phyloP scores from a whole-genome alignment of 2,113 vertebrate species.

The Nycticryphes semicollaris region DNA sequence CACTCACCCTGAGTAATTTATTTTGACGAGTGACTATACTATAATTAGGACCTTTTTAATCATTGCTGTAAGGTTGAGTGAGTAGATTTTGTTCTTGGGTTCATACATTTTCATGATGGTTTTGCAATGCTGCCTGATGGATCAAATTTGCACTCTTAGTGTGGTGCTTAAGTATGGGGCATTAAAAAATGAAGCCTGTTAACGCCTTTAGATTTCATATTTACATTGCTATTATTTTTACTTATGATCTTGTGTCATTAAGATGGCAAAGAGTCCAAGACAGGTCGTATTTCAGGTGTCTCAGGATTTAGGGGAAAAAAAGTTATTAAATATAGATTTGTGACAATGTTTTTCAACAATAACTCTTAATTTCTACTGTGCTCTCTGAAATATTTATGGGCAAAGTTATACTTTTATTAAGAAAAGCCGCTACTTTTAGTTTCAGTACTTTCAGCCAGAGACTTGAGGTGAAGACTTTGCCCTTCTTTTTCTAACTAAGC shows the following conservation, averaged over 20 bases:
- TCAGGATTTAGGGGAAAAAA: neutral
- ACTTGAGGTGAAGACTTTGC: neutral
- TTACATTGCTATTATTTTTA: neutral
- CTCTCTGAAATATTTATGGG: neutral
- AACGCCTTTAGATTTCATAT: neutral
- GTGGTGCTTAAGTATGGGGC: neutral
- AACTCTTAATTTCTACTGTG: neutral
- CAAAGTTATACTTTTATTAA: neutral
- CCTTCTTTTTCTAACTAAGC: neutral
- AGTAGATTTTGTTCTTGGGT: constrained; percentile 39
- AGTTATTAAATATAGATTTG: neutral
- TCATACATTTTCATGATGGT: constrained; percentile 51
- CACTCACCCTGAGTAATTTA: constrained; percentile 51
- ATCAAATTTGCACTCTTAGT: neutral
- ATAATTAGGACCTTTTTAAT: constrained; percentile 49
- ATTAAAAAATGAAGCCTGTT: neutral
- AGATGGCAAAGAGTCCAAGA: neutral
- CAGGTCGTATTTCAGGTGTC: neutral
- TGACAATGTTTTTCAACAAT: neutral
- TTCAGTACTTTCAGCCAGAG: neutral
- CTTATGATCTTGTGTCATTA: neutral
- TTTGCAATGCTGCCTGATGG: constrained; percentile 18
- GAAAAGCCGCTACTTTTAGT: neutral
- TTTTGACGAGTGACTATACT: constrained; percentile 59
- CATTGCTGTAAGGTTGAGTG: neutral